Percentiles rank a stretch among this genome's conserved stretches.
Conservation (phyloP, 2,113 vertebrate species). For the Bujurquina vittata region DNA sequence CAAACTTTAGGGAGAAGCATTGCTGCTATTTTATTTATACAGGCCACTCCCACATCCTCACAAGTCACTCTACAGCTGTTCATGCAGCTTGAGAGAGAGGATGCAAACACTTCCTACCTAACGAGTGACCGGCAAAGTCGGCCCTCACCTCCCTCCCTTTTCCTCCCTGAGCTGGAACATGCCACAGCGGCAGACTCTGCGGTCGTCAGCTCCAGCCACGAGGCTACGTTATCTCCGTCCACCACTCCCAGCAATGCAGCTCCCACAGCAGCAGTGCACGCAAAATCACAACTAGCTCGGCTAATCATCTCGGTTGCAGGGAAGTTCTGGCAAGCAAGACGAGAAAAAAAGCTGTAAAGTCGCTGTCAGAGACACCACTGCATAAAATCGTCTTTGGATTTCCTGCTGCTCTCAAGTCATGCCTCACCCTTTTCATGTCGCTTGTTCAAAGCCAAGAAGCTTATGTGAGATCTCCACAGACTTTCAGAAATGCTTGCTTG, state of each 20-base stretch:
- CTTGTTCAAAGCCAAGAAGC: constrained; percentile 55
- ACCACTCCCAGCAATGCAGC: constrained; percentile 64
- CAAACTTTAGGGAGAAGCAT: constrained; percentile 6
- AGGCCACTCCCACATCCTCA: constrained; percentile 71
- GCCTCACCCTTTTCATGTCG: constrained; percentile 50
- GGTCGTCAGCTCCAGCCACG: constrained; percentile 58
- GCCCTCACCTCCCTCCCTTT: constrained; percentile 51
- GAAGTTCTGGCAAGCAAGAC: constrained; percentile 59
- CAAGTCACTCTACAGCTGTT: constrained; percentile 72
- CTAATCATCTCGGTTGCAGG: constrained; percentile 55
- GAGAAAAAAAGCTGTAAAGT: constrained; percentile 26
- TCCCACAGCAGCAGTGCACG: constrained; percentile 42
- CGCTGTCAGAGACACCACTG: constrained; percentile 56
- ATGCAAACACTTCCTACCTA: constrained; percentile 77
- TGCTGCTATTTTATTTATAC: constrained; percentile 24
- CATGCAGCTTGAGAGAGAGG: constrained; percentile 59
- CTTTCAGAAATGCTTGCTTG: constrained; percentile 15
- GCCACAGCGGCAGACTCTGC: constrained; percentile 48
- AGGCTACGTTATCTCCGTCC: constrained; percentile 68
- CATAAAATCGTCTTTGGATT: constrained; percentile 62
- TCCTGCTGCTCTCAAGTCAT: constrained; percentile 43
- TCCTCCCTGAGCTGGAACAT: constrained; percentile 68
- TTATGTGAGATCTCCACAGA: constrained; percentile 39
- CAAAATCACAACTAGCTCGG: constrained; percentile 40
- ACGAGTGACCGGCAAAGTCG: constrained; percentile 46